These are phyloP conservation scores for Pseudotriccus pelzelni DNA, from an alignment of 2,797 vertebrate genomes.

Conservation along the genomic window DNA sequence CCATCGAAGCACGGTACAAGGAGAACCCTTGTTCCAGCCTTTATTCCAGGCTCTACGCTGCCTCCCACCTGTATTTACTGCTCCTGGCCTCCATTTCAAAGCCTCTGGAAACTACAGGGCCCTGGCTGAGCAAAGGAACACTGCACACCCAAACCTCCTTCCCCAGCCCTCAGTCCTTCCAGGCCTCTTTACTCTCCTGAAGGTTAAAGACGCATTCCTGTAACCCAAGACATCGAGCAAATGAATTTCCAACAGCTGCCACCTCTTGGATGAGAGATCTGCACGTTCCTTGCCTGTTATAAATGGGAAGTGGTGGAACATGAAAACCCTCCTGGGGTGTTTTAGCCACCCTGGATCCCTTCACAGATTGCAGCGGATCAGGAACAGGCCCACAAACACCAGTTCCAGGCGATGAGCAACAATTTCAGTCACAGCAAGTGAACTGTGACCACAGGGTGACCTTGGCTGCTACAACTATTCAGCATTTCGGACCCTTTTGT, in stretches of 20 bases:
- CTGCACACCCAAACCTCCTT: not conserved
- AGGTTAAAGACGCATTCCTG: not conserved
- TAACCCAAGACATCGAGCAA: not conserved
- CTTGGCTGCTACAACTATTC: not conserved
- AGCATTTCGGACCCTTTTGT: not conserved
- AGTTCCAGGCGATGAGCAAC: not conserved
- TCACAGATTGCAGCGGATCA: not conserved
- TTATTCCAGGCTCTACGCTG: not conserved
- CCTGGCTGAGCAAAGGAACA: not conserved
- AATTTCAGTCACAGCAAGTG: not conserved
- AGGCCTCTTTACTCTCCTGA: not conserved
- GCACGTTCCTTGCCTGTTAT: fast-evolving
- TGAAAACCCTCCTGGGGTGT: not conserved
- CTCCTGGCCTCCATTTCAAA: constrained; percentile 43
- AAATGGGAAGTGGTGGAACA: not conserved
- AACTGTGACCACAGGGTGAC: not conserved
- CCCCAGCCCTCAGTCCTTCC: not conserved
- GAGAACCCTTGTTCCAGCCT: not conserved
- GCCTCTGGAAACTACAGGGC: not conserved
- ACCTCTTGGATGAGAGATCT: not conserved
- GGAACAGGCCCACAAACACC: not conserved
- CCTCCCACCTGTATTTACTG: not conserved
- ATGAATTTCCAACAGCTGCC: not conserved
- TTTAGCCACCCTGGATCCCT: not conserved
- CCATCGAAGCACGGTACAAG: not conserved